These are phyloP conservation scores for Diceros bicornis DNA, from an alignment of 2,797 vertebrate species.

Conservation along the genomic window DNA sequence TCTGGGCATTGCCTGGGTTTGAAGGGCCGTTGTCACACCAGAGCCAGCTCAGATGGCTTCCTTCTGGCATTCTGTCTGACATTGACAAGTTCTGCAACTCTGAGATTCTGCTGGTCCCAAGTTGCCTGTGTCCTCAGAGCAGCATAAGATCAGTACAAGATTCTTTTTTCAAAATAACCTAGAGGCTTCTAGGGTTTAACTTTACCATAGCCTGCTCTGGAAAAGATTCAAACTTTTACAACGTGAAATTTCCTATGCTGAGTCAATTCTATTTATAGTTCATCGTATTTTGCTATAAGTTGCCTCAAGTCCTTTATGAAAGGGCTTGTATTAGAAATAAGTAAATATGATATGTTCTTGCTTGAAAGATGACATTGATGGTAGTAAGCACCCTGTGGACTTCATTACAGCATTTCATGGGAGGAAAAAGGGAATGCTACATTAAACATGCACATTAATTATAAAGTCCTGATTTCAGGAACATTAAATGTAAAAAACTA, in stretches of 20 bases:
- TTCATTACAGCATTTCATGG: neutral
- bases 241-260: neutral
- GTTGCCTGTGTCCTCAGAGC: neutral
- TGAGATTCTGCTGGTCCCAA: neutral
- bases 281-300: neutral
- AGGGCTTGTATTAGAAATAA: neutral
- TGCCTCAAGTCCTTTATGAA: neutral
- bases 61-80: neutral
- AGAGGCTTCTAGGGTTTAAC: neutral
- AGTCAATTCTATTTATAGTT: neutral
- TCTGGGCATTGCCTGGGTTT: neutral
- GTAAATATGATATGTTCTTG: neutral
- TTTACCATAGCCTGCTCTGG: neutral
- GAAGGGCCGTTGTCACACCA: neutral
- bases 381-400: neutral
- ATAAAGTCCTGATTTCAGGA: constrained; percentile 36
- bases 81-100: neutral
- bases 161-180: neutral
- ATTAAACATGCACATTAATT: neutral
- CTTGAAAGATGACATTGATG: neutral
- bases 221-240: constrained; percentile 46
- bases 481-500: neutral
- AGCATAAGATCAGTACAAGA: neutral
- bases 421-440: neutral
- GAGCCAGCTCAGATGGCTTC: neutral